These are phyloP conservation scores for Hydroisotoma schaefferi DNA, from an alignment of 2,888 invertebrate genomes.

Conservation along the genomic window DNA sequence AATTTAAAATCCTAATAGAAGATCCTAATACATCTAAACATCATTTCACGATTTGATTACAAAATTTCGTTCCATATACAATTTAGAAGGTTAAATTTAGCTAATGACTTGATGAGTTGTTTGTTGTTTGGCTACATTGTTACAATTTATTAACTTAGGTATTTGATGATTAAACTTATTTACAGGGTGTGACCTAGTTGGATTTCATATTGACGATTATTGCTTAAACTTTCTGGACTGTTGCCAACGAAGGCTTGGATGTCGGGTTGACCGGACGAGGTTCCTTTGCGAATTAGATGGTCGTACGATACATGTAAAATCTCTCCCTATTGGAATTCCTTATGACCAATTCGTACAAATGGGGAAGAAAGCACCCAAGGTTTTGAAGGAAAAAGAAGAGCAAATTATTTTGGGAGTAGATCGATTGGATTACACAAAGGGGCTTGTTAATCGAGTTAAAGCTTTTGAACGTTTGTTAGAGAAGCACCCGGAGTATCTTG, in stretches of 20 bases:
- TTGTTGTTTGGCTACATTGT: no score
- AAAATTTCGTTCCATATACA: no score
- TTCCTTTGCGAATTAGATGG: slow-evolving; percentile 53
- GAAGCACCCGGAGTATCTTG: slow-evolving; percentile 52
- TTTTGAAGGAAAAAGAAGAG: slow-evolving; percentile 50
- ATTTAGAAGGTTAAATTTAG: no score
- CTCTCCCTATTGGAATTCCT: slow-evolving; percentile 54
- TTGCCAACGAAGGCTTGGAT: slow-evolving; percentile 53
- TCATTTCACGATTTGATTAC: no score
- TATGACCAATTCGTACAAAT: slow-evolving; percentile 53
- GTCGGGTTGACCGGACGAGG: slow-evolving; percentile 52
- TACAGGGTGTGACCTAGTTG: slow-evolving; percentile 54
- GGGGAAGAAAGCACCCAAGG: slow-evolving; percentile 51
- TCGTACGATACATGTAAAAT: slow-evolving; percentile 52
- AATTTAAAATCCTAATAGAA: no score
- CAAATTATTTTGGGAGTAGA: slow-evolving; percentile 53
- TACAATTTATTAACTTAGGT: no score
- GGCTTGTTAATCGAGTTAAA: slow-evolving; percentile 52
- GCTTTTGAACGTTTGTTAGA: slow-evolving; percentile 53
- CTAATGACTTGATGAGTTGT: no score
- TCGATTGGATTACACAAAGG: slow-evolving; percentile 54
- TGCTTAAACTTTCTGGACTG: slow-evolving; percentile 54
- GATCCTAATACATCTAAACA: no score
- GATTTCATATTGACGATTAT: slow-evolving; percentile 55
- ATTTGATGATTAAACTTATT: neutral